These are phyloP conservation scores for Apodemia mormo DNA, from an alignment of 2,888 invertebrate species.

Conservation along the genomic window DNA sequence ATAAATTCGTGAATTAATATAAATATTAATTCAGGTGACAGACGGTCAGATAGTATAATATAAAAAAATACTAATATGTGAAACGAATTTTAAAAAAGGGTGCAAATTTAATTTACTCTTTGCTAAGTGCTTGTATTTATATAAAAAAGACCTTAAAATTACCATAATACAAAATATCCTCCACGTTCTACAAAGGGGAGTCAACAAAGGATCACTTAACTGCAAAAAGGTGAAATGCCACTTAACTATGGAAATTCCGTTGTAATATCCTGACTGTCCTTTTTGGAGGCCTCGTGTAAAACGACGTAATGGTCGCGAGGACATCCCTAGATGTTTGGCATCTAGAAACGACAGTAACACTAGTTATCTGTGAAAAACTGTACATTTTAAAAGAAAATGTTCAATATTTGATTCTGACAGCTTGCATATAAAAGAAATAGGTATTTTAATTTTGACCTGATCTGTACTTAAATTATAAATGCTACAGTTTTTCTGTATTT, in stretches of 20 bases:
- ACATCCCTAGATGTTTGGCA: neutral
- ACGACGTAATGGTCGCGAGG: conserved; percentile 3
- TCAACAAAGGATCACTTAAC: conserved; percentile 16
- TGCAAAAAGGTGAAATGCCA: conserved; percentile 6
- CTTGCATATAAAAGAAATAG: no score
- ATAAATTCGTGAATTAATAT: no score
- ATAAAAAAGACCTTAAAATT: neutral
- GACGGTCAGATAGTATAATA: no score
- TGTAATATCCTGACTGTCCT: conserved; percentile 14
- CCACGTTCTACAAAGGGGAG: neutral
- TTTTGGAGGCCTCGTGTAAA: conserved; percentile 11
- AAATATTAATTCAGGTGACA: no score
- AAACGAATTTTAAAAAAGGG: neutral
- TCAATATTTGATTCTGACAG: no score
- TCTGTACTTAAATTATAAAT: no score
- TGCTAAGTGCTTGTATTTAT: neutral
- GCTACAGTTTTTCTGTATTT: no score
- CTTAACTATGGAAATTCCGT: conserved; percentile 15
- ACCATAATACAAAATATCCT: neutral
- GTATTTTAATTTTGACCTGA: no score
- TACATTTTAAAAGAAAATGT: no score
- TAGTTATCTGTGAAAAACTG: no score
- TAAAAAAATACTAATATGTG: no score
- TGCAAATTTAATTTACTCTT: neutral
- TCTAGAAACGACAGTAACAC: neutral